Evolutionary conservation across 2,797 vertebrate genomes (phyloP).

Genomic region (Silurus aristotelis): DNA sequence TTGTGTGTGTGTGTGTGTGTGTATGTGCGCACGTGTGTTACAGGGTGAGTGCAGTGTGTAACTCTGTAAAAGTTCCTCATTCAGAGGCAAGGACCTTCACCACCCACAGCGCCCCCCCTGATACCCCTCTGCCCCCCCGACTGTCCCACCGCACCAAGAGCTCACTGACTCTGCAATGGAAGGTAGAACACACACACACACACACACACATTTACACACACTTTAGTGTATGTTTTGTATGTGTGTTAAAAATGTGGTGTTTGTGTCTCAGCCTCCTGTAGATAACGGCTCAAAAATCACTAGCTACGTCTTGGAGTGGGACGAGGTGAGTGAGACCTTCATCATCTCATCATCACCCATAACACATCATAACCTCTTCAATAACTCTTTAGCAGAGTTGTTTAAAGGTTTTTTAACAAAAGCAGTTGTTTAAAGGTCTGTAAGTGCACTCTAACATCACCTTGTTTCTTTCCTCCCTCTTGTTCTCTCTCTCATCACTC

Average conservation of each 20-base stretch:
- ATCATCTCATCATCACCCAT: neutral
- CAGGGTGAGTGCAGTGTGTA: slow-evolving; percentile 80
- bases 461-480: too few species aligned
- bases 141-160: slow-evolving; percentile 83
- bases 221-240: neutral
- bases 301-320: slow-evolving; percentile 86
- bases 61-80: slow-evolving; percentile 78
- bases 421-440: too few species aligned
- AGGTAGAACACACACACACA: slow-evolving; percentile 66
- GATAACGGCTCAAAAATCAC: slow-evolving; percentile 89
- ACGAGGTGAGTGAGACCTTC: slow-evolving; percentile 75
- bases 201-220: neutral
- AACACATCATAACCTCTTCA: too few species aligned
- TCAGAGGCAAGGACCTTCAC: slow-evolving; percentile 83
- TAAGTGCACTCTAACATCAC: too few species aligned
- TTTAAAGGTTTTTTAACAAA: too few species aligned
- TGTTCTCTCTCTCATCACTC: too few species aligned
- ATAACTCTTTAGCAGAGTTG: neutral
- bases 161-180: slow-evolving; percentile 86
- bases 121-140: slow-evolving; percentile 81
- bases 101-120: slow-evolving; percentile 83
- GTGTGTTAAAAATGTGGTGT: slow-evolving; percentile 4
- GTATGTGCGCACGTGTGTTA: slow-evolving; percentile 50
- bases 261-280: slow-evolving; percentile 73
- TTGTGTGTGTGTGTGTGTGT: neutral